Evolutionary conservation across 2,797 vertebrate species (phyloP), one percentile per base, ranked within the genome.

Genomic region (Pygocentrus nattereri): DNA sequence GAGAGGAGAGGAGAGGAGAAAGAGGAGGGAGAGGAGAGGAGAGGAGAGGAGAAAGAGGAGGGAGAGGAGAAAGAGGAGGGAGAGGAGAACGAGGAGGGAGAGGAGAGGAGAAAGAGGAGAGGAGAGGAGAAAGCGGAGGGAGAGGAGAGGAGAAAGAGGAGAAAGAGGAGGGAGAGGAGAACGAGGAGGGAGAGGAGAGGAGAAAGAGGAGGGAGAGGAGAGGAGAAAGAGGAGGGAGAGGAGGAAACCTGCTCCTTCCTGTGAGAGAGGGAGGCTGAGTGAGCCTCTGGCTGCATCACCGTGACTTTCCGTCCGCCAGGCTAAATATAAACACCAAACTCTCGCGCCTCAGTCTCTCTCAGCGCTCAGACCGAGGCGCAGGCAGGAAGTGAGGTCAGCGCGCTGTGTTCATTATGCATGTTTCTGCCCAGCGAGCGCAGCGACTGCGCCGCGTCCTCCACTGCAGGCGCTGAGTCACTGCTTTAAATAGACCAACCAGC

Each of bases 301-400:
- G 52, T 71, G 69, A 52, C 69, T 71, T 52, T 71, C 30, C 47
- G 49, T 71, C 69, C 21, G 25, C 23, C 16, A 21, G 69, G 47
- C n/a, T 70, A 70, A 70, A 70, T 49, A 52, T 71, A 71, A 70
- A 71, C 38, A 25, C 25, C 13, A 25, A 69, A 67, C 23, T 67
- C 38, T n/a, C 25, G 34, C 38, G 75, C 56, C 21, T 59, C 21
- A 41, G 75, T 59, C 41, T 58, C 23, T 62, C 61, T 62, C 61
- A 31, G n/a, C 31, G 25, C 15, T 34, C 11, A 18, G 38, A 38
- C 49, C 54, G 19, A 41, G 34, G 34, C 7, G 27, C 56, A 58
- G 27, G 58, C 27, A 41, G 58, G 73, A 59, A 70, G 54, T 75
- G 54, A n/a, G n/a, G 38, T 61, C 31, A 44, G 34, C 58, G 18